phyloP scores from a whole-genome alignment of 1,140 invertebrate species.

The Amphibalanus amphitrite region DNA sequence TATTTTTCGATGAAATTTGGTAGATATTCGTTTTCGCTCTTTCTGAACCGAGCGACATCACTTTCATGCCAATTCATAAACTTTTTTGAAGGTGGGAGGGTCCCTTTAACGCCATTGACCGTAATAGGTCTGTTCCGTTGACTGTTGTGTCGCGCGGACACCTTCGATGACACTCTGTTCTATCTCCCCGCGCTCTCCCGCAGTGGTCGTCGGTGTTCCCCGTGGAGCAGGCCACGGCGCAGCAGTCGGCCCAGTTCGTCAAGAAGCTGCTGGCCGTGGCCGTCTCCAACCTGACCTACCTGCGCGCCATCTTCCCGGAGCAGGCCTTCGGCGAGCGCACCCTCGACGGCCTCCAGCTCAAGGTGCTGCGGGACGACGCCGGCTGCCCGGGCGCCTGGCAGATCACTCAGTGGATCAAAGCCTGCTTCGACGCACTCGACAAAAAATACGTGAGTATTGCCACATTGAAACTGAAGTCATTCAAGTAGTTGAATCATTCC shows the following conservation, averaged over 20 bases:
- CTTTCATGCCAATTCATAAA: too few relatives aligned
- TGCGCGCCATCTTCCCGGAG: conserved; percentile 30
- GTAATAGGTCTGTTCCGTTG: too few relatives aligned
- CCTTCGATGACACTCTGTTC: too few relatives aligned
- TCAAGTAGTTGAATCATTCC: too few relatives aligned
- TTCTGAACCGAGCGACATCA: too few relatives aligned
- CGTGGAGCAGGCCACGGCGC: conserved; percentile 25
- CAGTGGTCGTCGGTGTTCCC: conserved; percentile 22
- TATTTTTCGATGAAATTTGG: too few relatives aligned
- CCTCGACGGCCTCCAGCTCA: neutral
- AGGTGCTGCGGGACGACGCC: neutral
- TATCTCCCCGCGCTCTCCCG: too few relatives aligned
- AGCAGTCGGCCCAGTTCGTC: conserved; percentile 28
- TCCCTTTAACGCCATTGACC: too few relatives aligned
- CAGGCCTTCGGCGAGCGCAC: conserved; percentile 13
- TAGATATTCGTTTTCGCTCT: too few relatives aligned
- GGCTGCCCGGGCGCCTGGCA: neutral
- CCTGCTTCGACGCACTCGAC: neutral
- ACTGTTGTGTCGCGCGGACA: too few relatives aligned
- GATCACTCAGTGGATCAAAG: neutral
- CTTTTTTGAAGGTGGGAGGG: too few relatives aligned
- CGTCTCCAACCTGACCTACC: conserved; percentile 29
- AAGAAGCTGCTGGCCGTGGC: conserved; percentile 31
- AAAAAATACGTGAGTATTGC: neutral
- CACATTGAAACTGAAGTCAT: too few relatives aligned